Base-by-base conservation (phyloP, 2,888 invertebrate species). In the Macroteleia sp. region DNA sequence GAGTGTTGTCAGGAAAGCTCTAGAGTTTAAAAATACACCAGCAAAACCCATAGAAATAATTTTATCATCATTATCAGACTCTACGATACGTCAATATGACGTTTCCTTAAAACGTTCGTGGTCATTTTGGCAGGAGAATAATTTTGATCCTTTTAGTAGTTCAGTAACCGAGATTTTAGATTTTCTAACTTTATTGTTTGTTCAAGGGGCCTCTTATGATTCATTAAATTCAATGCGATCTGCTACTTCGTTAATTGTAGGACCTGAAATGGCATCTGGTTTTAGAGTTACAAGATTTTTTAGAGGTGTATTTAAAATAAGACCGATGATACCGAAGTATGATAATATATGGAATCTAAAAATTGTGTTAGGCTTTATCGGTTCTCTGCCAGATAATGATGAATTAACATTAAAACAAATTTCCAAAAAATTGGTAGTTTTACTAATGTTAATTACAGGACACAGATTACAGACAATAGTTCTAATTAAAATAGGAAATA, bases 211-310 rank as follows among this genome's bases (percentile, higher is more conserved):
- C 1, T 10, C 25, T n/a, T 54, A 64, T 16, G 56, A 56, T 9
- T 39, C 71, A 8, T 44, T 71, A 20, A 71, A 71, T 32, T 36
- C 71, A 14, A 22, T 30, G 1, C 16, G 70, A 28, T 52, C 61
- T 5, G 70, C 70, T 10, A 61, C 61, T 61, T 61, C 70, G 3
- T 46, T 61, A n/a, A 4, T 70, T 3, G 36, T 42, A 20, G 52
- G 61, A 1, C 52, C 61, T 1, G 5, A 36, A 10, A 22, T 77
- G 17, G 61, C 41, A 0, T 17, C 57, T 16, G 76, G 80, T 46
- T 56, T 34, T 4, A 59, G 52, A 9, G 59, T 82, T 8, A 79
- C 71, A 34, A 66, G 81, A 42, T 78, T 81, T 66, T 79, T 80
- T 12, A 64, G 36, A 17, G 78, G 79, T 1, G 28, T 77, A 2